phyloP scores from a whole-genome alignment of 2,888 invertebrate genomes.

The Cordilura impudica region DNA sequence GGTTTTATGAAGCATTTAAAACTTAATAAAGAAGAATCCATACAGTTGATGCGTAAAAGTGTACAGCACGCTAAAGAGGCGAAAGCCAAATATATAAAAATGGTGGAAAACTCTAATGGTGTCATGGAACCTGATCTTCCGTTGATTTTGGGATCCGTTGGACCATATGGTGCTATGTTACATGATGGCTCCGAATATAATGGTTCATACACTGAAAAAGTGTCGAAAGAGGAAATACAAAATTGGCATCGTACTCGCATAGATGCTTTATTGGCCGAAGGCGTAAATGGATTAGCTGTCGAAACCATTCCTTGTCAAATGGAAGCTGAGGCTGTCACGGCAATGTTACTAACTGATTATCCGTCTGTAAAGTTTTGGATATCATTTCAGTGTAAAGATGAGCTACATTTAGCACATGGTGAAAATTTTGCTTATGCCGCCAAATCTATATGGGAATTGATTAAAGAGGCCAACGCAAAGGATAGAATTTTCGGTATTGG shows the following conservation, averaged over 20 bases:
- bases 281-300: slow-evolving; percentile 90
- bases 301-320: slow-evolving; percentile 93
- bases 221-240: slow-evolving; percentile 83
- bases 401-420: slow-evolving; percentile 84
- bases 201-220: slow-evolving; percentile 86
- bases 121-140: slow-evolving; percentile 76
- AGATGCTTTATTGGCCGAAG: slow-evolving; percentile 85
- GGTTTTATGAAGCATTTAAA: slow-evolving; percentile 87
- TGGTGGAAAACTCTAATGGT: slow-evolving; percentile 65
- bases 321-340: slow-evolving; percentile 90
- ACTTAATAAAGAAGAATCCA: slow-evolving; percentile 82
- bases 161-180: slow-evolving; percentile 94
- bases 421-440: slow-evolving; percentile 87
- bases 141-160: slow-evolving; percentile 91
- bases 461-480: slow-evolving; percentile 80
- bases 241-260: slow-evolving; percentile 92
- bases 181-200: slow-evolving; percentile 96
- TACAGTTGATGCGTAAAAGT: slow-evolving; percentile 85
- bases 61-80: slow-evolving; percentile 87
- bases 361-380: slow-evolving; percentile 89
- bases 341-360: slow-evolving; percentile 84
- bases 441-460: slow-evolving; percentile 81
- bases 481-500: slow-evolving; percentile 88
- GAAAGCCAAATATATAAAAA: slow-evolving; percentile 80
- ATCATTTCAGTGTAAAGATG: slow-evolving; percentile 85